phyloP scores from a whole-genome alignment of 2,888 invertebrate genomes.

The Omphaloscelis lunosa region DNA sequence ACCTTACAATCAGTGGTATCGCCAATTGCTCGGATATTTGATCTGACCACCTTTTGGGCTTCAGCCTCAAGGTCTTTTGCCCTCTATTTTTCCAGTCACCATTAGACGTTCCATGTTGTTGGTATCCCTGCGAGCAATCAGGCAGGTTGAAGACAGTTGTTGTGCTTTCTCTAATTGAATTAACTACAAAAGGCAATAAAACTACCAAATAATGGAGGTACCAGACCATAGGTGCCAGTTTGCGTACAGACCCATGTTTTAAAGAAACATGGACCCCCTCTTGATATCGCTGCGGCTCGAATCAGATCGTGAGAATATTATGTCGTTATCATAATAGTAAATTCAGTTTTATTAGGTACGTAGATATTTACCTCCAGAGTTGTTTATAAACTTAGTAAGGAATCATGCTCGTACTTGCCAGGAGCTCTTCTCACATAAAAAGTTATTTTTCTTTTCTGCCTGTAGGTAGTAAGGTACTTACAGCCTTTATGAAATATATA shows the following conservation, averaged over 20 bases:
- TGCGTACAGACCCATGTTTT: neutral
- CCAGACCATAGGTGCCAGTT: neutral
- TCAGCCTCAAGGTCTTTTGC: no score
- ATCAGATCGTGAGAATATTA: constrained; percentile 6
- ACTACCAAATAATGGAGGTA: neutral
- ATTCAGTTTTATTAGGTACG: constrained; percentile 10
- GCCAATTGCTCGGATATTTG: no score
- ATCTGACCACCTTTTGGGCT: no score
- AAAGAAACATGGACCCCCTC: neutral
- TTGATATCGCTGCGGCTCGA: neutral
- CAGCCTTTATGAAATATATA: neutral
- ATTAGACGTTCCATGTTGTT: no score
- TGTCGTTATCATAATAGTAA: neutral
- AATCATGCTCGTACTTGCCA: neutral
- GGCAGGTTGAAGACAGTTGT: no score
- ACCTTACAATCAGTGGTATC: no score
- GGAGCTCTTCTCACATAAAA: neutral
- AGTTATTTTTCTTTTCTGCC: neutral
- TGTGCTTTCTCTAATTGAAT: neutral
- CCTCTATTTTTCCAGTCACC: no score
- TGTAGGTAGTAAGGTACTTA: neutral
- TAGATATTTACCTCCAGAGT: neutral
- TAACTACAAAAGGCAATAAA: neutral
- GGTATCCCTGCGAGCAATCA: no score
- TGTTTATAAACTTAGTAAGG: neutral